Evolutionary conservation across 2,888 invertebrate genomes (phyloP), one percentile per base, ranked within the genome.

Genomic region (Epirrita christyi): DNA sequence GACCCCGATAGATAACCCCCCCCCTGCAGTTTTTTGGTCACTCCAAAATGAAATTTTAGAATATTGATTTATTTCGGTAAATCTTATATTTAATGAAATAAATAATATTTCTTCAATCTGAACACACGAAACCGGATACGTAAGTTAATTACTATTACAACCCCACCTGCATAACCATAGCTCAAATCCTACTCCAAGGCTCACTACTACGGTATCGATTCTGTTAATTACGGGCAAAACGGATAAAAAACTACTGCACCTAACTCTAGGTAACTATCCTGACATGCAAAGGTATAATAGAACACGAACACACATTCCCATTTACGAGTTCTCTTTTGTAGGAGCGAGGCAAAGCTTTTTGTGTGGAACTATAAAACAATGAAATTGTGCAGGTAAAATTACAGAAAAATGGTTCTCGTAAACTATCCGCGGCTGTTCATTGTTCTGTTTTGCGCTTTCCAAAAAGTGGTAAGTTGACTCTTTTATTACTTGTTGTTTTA

Each of bases 271-370:
- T 42, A 36, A 1, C 11, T 38, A 34, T 7, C 42, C 51, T 49
- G 56, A 59, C 66, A 66, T 57, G 66, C 66, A 51, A 63, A 54
- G 45, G 45, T 58, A 49, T 58, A 56, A 55, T 40, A 52, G 38
- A 40, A 48, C 63, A 60, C 49, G 55, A 61, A 47, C 57, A 21
- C 40, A 32, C 14, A 52, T 52, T 52, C 52, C 36, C 54, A 61
- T 58, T 60, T 54, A 54, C 50, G 40, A 29, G n/a, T 47, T 29
- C 34, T 46, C 55, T 57, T 60, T 56, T 63, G 58, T 57, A 46
- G 32, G 49, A 38, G 21, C 56, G 47, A 56, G 52, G 27, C 52
- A 38, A 32, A 62, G 62, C 54, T 66, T 66, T 65, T 62, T 62
- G 53, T 60, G 51, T 41, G 55, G 11, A 51, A 14, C 37, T 42